A percentile compares a stretch with the other conserved stretches of the same genome.
phyloP scores from a whole-genome alignment of 2,797 vertebrate species.

The Melanotaenia maccullochi region DNA sequence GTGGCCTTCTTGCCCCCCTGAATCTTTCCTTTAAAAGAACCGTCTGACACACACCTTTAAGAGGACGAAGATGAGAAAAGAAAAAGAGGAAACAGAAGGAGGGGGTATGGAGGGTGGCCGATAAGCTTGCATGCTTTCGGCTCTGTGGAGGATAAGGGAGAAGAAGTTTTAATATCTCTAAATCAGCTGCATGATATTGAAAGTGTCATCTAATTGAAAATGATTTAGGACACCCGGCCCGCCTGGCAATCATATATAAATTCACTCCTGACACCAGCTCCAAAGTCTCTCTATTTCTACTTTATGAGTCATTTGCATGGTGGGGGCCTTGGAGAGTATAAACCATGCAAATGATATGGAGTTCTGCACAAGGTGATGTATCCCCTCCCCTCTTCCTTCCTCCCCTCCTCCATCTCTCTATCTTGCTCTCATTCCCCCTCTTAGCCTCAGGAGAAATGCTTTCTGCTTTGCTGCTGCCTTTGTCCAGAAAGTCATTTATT shows the following conservation, averaged over 20 bases:
- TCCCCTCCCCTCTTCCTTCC: conserved; percentile 34
- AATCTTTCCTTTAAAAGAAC: conserved; percentile 52
- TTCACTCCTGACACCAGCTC: conserved; percentile 82
- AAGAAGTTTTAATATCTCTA: conserved; percentile 86
- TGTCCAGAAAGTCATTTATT: conserved; percentile 83
- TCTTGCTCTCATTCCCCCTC: conserved; percentile 66
- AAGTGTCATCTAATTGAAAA: conserved; percentile 89
- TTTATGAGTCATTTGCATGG: conserved; percentile 86
- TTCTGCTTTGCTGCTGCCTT: conserved; percentile 79
- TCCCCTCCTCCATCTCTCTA: conserved; percentile 57
- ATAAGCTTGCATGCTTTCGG: conserved; percentile 79
- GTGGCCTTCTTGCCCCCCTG: conserved; percentile 32
- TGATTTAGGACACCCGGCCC: conserved; percentile 81
- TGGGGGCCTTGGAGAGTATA: conserved; percentile 82
- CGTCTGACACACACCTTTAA: conserved; percentile 68
- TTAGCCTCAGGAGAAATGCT: conserved; percentile 81
- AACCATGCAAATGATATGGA: conserved; percentile 85
- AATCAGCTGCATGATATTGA: conserved; percentile 85
- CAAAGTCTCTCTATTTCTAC: conserved; percentile 84
- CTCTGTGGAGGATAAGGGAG: conserved; percentile 71
- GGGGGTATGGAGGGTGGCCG: conserved; percentile 47
- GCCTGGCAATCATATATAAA: conserved; percentile 82
- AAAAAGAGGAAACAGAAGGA: conserved; percentile 33
- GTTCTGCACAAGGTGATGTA: conserved; percentile 80
- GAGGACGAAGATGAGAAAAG: conserved; percentile 65